Conservation (phyloP, 2,797 vertebrate species). For the Limnodromus scolopaceus region DNA sequence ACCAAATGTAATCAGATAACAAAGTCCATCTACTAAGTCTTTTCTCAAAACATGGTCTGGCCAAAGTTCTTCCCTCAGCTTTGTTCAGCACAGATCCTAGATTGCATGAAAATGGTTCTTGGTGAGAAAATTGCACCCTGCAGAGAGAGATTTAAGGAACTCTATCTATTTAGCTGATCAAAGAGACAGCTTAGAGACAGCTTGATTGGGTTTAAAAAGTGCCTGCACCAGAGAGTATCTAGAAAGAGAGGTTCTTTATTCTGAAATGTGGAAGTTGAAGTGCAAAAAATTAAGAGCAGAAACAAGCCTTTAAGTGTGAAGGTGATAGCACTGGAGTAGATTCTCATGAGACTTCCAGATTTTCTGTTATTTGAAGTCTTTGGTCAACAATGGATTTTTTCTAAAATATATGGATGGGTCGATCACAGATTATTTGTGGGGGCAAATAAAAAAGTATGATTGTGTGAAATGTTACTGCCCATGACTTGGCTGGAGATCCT, state of each 20-base stretch:
- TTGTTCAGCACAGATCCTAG: neutral
- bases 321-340: neutral
- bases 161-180: conserved; percentile 15
- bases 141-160: conserved; percentile 8
- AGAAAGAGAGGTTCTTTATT: neutral
- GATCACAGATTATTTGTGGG: neutral
- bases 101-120: conserved; percentile 1
- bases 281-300: neutral
- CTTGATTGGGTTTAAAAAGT: neutral
- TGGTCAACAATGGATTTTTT: neutral
- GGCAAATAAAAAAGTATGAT: neutral
- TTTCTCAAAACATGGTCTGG: neutral
- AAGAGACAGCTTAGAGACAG: conserved; percentile 9
- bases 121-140: conserved; percentile 21
- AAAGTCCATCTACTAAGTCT: conserved; percentile 22
- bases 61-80: neutral
- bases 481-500: neutral
- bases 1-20: conserved; percentile 55
- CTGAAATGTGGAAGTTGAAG: neutral
- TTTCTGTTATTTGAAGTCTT: neutral
- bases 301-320: neutral
- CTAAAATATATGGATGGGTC: neutral
- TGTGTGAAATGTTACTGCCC: neutral
- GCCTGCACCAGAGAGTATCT: neutral
- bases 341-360: neutral